A percentile compares a stretch with the other conserved stretches of the same genome.
Evolutionary conservation across 23 tunicate genomes (phyloP).

Genomic region (Styela plicata): DNA sequence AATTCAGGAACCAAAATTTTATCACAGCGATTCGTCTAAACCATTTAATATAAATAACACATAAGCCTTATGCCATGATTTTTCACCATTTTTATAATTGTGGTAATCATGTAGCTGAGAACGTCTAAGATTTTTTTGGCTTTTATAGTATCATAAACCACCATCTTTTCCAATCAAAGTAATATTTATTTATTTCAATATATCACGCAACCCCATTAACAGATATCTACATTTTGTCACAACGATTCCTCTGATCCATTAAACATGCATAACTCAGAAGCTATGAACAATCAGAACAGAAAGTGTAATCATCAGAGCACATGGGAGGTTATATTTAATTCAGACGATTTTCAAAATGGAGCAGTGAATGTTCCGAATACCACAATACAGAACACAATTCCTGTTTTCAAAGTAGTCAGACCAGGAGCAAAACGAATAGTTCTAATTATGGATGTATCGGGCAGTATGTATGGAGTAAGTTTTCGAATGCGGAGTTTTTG

Average conservation of each 20-base stretch:
- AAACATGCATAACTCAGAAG: constrained; percentile 39
- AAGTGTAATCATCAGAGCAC: constrained; percentile 35
- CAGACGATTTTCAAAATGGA: constrained; percentile 32
- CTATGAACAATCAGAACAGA: constrained; percentile 34
- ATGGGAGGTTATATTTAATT: constrained; percentile 49
- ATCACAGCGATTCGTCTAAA: too few relatives aligned
- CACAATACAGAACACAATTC: constrained; percentile 18
- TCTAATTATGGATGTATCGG: constrained; percentile 44
- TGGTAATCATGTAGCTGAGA: too few relatives aligned
- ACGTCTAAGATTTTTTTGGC: too few relatives aligned
- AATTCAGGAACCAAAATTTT: too few relatives aligned
- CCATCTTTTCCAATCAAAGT: not conserved
- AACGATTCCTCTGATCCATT: constrained; percentile 21
- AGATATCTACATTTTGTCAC: constrained; percentile 52
- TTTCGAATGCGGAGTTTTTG: too few relatives aligned
- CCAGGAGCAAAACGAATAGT: constrained; percentile 24
- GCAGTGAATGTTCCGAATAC: constrained; percentile 20
- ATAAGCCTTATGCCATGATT: too few relatives aligned
- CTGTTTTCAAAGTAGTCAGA: constrained; percentile 26
- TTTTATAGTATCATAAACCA: not conserved
- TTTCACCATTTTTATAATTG: too few relatives aligned
- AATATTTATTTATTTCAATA: not conserved
- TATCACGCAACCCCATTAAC: too few relatives aligned
- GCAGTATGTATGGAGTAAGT: constrained; percentile 61
- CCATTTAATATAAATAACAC: too few relatives aligned